phyloP scores from a whole-genome alignment of 2,797 vertebrate genomes.

The Melanotaenia boesemani region DNA sequence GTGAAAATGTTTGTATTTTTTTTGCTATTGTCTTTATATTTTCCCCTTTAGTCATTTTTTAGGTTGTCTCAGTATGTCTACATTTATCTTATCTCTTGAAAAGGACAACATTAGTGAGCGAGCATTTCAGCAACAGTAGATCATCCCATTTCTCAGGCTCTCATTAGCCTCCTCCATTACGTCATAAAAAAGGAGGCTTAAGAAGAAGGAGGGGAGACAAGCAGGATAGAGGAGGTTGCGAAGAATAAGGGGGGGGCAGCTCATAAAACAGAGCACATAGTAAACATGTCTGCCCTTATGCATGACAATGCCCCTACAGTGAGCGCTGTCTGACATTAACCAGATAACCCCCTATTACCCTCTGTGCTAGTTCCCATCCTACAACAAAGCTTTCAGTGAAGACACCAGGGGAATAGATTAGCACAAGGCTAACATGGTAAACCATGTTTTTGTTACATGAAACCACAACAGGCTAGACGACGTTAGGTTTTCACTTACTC shows the following conservation, averaged over 20 bases:
- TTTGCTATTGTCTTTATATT: neutral
- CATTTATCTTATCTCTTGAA: slow-evolving; percentile 29
- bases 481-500: slow-evolving; percentile 71
- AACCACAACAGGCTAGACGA: slow-evolving; percentile 52
- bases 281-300: slow-evolving; percentile 90
- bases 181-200: slow-evolving; percentile 83
- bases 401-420: slow-evolving; percentile 76
- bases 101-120: slow-evolving; percentile 77
- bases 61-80: too few species aligned
- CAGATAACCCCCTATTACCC: slow-evolving; percentile 78
- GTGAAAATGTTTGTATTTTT: too few species aligned
- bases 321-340: slow-evolving; percentile 88
- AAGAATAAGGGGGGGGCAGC: slow-evolving; percentile 67
- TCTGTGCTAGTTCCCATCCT: slow-evolving; percentile 70
- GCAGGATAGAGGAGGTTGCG: slow-evolving; percentile 66
- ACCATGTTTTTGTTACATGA: slow-evolving; percentile 55
- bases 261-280: slow-evolving; percentile 90
- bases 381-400: slow-evolving; percentile 63
- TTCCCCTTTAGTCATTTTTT: too few species aligned
- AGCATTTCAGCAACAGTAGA: slow-evolving; percentile 84
- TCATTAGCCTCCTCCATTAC: slow-evolving; percentile 83
- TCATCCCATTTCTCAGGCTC: slow-evolving; percentile 89
- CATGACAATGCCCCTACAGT: slow-evolving; percentile 90
- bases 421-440: slow-evolving; percentile 69
- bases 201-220: slow-evolving; percentile 33